Base-by-base conservation (phyloP, 2,888 invertebrate species). In the Drosophila pegasa region DNA sequence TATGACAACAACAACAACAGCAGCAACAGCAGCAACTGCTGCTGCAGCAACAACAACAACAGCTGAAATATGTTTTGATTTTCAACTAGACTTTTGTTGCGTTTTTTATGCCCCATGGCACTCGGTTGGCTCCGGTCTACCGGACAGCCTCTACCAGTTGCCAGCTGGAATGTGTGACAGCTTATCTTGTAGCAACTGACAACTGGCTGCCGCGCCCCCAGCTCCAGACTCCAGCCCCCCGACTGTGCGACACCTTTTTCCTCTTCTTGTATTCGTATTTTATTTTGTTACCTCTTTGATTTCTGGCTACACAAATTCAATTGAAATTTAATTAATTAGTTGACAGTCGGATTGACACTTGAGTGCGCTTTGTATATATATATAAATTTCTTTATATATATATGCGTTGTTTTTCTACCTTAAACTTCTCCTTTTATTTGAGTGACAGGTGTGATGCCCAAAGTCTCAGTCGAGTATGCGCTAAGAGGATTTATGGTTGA, bases 311-410 rank as follows among this genome's bases (percentile, higher is more conserved):
- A 89, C 83, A 90, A 88, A 85, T 91, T 91, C 90, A 91, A 90
- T 90, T 90, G 91, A 91, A 90, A 90, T 91, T 90, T 91, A 90
- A 90, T 90, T 90, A 90, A 90, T 90, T 90, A 90, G 90, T 88
- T 90, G 90, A 91, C 90, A 90, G 90, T 87, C 78, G 86, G 90
- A 89, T 88, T 90, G 91, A 90, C 90, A 80, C 59, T 69, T 72
- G 82, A 75, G 71, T 67, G 79, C 71, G 84, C 78, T 77, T 71
- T 67, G 22, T 7, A 58, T 56, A 35, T 31, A 50, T 51, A 37
- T n/a, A 12, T 12, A 27, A 6, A 27, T 20, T 1, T 41, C 7
- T 33, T 6, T 33, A 33, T 3, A 33, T 14, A 33, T 2, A 35
- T n/a, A n/a, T n/a, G 35, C n/a, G n/a, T 12, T 41, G 60, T 58